Evolutionary conservation across 2,113 vertebrate species (phyloP).

Genomic region (Odocoileus virginianus): DNA sequence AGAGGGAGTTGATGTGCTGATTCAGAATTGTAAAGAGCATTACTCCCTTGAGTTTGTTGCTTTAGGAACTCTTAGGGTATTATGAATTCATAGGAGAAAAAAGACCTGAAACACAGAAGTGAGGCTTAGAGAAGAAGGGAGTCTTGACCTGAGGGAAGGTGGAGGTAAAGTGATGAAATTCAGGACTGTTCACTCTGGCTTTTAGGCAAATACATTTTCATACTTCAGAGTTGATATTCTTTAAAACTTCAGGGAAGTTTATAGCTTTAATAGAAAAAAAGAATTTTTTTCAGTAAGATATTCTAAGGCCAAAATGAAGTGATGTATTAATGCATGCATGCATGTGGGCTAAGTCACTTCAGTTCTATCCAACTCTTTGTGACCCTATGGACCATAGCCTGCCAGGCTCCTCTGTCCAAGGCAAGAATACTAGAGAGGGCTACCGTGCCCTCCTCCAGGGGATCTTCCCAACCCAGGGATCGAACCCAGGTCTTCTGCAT

Average conservation of each 20-base stretch:
- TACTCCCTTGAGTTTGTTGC: neutral
- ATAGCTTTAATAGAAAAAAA: neutral
- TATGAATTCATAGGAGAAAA: neutral
- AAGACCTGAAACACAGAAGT: neutral
- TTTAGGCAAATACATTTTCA: neutral
- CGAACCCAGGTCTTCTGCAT: too few species aligned
- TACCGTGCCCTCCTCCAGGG: neutral
- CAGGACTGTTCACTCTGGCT: neutral
- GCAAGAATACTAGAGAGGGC: neutral
- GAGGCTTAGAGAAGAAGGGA: neutral
- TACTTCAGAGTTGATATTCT: neutral
- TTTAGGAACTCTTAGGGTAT: neutral
- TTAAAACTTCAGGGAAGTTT: neutral
- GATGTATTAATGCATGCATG: neutral
- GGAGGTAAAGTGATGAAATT: neutral
- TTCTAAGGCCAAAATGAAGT: neutral
- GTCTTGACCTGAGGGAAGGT: neutral
- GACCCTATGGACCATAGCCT: neutral
- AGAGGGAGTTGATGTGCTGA: neutral
- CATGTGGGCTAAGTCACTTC: neutral
- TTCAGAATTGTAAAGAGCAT: neutral
- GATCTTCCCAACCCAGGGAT: neutral
- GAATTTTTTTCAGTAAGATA: neutral
- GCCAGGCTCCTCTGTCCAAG: neutral
- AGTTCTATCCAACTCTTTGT: neutral